phyloP scores from a whole-genome alignment of 2,888 invertebrate genomes.

The Sabatieria punctata region DNA sequence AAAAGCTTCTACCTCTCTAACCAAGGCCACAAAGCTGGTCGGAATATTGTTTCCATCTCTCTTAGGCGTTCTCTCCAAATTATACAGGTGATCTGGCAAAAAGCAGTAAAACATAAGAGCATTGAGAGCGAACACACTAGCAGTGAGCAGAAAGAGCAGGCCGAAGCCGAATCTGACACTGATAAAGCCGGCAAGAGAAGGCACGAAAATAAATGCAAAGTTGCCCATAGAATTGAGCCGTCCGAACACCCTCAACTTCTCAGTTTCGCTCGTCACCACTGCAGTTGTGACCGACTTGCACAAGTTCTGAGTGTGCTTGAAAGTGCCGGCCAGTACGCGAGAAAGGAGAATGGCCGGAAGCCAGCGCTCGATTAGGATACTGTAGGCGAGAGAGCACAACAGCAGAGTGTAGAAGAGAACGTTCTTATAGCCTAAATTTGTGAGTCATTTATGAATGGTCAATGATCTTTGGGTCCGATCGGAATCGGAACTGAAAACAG shows the following conservation, averaged over 20 bases:
- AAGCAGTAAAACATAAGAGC: not conserved
- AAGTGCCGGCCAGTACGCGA: slow-evolving; percentile 7
- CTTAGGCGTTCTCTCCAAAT: too few relatives aligned
- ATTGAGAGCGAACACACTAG: slow-evolving; percentile 3
- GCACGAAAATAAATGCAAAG: slow-evolving; percentile 9
- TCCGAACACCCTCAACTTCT: slow-evolving; percentile 7
- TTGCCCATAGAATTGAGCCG: slow-evolving; percentile 11
- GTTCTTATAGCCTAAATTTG: not conserved
- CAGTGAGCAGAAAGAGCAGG: slow-evolving; percentile 1
- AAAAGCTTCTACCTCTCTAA: too few relatives aligned
- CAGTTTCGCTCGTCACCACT: not conserved
- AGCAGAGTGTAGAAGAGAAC: not conserved
- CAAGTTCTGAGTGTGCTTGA: slow-evolving; percentile 13
- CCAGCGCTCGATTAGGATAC: not conserved
- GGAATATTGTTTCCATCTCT: too few relatives aligned
- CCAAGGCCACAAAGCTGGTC: too few relatives aligned
- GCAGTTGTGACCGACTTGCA: slow-evolving; percentile 7
- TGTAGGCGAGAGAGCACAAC: slow-evolving; percentile 7
- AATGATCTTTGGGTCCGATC: too few relatives aligned
- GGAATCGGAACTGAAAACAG: too few relatives aligned
- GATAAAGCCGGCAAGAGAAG: slow-evolving; percentile 5
- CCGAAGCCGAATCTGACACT: slow-evolving; percentile 3
- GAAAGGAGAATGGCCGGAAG: slow-evolving; percentile 4
- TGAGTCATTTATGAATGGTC: too few relatives aligned
- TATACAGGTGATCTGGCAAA: too few relatives aligned